Base-by-base conservation (phyloP, 2,797 vertebrate species). In the Pseudomugil tenellus region DNA sequence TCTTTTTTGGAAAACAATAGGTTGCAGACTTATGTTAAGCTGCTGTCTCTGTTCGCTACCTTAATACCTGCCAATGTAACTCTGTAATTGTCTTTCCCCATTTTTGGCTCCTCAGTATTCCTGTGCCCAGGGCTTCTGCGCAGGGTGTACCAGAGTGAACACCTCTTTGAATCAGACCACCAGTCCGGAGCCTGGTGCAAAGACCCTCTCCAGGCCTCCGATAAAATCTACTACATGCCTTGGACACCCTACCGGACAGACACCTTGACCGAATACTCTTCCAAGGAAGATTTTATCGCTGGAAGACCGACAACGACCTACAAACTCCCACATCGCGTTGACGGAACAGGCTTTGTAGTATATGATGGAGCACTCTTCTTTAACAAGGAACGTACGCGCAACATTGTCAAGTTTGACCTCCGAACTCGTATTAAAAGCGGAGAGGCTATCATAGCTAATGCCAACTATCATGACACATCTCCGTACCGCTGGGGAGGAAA, bases 201-300 rank as follows among this genome's bases (percentile, higher is more conserved):
- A 87, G 98, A 99, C 87, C 98, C 98, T 41, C 95, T 99, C 1
- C 98, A 99, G 85, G 98, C 98, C 9, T 98, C 98, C 0, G 97
- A 99, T 91, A 99, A 99, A 94, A 98, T 99, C 79, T 99, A 98
- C 92, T 99, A 99, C 89, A 99, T 99, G 98, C 98, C 98, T 4
- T 99, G 98, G 98, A 99, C 97, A 0, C 98, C 98, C 0, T 99
- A 99, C 84, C 94, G 98, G 69, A 99, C 98, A 0, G 98, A 99
- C 86, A 99, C 96, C 0, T 89, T 99, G 72, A 99, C 97, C 0
- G 98, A 99, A 34, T 99, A 99, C 80, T 98, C 98, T 37, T 98
- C 97, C 85, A 98, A 99, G 91, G 98, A 98, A 9, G 98, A 99
- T 89, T 99, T 99, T 80, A 95, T 99, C 2, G 97, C 98, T 0